These are phyloP conservation scores for Ptilodon capucinus DNA, from an alignment of 2,888 invertebrate species.

Conservation along the genomic window DNA sequence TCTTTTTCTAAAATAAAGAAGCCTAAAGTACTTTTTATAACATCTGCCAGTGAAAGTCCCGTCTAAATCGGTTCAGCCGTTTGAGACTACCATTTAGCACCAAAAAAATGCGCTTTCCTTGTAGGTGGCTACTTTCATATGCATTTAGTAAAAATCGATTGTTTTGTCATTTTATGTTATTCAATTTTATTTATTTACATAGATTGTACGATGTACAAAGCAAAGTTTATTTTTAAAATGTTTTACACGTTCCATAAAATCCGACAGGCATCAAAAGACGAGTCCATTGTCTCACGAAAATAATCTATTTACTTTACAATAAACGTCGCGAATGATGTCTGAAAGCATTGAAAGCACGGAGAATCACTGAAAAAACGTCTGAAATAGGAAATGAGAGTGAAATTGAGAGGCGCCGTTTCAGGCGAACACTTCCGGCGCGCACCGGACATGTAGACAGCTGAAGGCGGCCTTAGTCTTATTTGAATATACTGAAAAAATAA, in stretches of 20 bases:
- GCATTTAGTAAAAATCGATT: no score
- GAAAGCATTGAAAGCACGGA: slow-evolving; percentile 21
- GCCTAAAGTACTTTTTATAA: no score
- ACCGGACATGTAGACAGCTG: slow-evolving; percentile 42
- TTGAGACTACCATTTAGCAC: no score
- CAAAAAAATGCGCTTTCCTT: no score
- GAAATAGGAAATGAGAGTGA: slow-evolving; percentile 43
- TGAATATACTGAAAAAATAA: slow-evolving; percentile 13
- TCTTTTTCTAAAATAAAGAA: no score
- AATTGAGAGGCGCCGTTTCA: slow-evolving; percentile 41
- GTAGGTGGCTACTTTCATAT: no score
- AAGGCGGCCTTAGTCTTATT: slow-evolving; percentile 31
- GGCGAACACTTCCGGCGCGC: slow-evolving; percentile 35
- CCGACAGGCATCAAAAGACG: slow-evolving; percentile 1
- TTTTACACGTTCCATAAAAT: slow-evolving; percentile 14
- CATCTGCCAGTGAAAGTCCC: no score
- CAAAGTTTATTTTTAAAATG: slow-evolving; percentile 9
- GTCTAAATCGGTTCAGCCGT: no score
- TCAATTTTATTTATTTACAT: not conserved
- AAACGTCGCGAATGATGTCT: slow-evolving; percentile 19
- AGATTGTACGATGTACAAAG: not conserved
- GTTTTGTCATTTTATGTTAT: no score
- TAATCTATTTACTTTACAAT: slow-evolving; percentile 29
- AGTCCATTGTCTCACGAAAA: slow-evolving; percentile 23
- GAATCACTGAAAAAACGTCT: slow-evolving; percentile 16